phyloP scores from a whole-genome alignment of 2,113 vertebrate species.

The Tylochromis polylepis region DNA sequence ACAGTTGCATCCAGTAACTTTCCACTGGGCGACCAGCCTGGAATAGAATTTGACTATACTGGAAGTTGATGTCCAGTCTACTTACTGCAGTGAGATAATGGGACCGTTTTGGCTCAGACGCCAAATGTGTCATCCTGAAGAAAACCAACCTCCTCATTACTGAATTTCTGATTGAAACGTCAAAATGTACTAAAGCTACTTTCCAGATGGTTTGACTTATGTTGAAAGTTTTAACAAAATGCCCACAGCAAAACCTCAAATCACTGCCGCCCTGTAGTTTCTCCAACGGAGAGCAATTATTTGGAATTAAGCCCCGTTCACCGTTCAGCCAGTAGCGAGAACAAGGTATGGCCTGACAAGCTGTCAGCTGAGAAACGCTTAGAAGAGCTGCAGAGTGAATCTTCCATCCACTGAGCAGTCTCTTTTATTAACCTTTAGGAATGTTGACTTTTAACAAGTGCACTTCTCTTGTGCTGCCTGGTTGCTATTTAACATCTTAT shows the following conservation, averaged over 20 bases:
- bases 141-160: background rate
- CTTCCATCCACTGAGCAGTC: background rate
- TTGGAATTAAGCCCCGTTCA: constrained; percentile 21
- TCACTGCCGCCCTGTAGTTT: background rate
- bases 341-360: constrained; percentile 29
- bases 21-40: background rate
- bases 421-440: constrained; percentile 13
- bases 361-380: background rate
- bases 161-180: background rate
- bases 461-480: background rate
- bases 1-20: background rate
- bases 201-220: background rate
- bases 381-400: background rate
- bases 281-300: constrained; percentile 24
- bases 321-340: constrained; percentile 9
- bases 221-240: background rate
- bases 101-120: background rate
- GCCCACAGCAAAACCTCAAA: background rate
- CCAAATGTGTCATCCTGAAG: background rate
- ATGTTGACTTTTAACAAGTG: constrained; percentile 1
- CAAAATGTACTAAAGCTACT: background rate
- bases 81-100: background rate
- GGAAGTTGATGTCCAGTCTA: background rate
- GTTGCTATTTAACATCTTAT: background rate
- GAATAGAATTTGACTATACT: background rate